These are phyloP conservation scores for Alethe castanea DNA, from an alignment of 2,113 vertebrate species.

Conservation along the genomic window DNA sequence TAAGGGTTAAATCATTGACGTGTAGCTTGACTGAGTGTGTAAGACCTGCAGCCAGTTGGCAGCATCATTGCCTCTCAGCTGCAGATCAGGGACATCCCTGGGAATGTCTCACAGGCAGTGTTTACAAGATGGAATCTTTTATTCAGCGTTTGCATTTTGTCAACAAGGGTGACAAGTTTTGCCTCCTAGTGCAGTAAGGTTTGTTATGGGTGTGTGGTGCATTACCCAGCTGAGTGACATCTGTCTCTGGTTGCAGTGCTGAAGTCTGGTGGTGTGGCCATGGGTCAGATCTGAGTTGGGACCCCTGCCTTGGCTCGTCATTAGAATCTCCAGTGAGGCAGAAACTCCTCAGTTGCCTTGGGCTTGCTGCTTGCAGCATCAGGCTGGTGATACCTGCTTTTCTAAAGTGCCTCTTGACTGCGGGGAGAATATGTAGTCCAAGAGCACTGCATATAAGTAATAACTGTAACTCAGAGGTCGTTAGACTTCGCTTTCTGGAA, in stretches of 20 bases:
- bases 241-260: not conserved
- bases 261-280: not conserved
- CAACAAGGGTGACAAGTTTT: not conserved
- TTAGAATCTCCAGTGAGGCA: not conserved
- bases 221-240: not conserved
- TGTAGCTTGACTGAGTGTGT: not conserved
- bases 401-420: not conserved
- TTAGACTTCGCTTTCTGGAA: not conserved
- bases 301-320: not conserved
- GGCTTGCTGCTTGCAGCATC: not conserved
- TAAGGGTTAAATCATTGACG: not conserved
- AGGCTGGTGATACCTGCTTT: not conserved
- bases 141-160: not conserved
- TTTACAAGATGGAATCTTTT: not conserved
- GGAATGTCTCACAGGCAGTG: not conserved
- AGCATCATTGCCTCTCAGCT: not conserved
- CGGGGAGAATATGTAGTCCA: not conserved
- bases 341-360: not conserved
- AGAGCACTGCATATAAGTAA: not conserved
- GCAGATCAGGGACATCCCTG: not conserved
- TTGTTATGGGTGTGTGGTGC: not conserved
- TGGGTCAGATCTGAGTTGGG: not conserved
- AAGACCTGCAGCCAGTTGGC: not conserved
- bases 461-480: not conserved
- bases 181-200: not conserved